phyloP scores from a whole-genome alignment of 1,140 invertebrate genomes.

The Apolygus lucorum region DNA sequence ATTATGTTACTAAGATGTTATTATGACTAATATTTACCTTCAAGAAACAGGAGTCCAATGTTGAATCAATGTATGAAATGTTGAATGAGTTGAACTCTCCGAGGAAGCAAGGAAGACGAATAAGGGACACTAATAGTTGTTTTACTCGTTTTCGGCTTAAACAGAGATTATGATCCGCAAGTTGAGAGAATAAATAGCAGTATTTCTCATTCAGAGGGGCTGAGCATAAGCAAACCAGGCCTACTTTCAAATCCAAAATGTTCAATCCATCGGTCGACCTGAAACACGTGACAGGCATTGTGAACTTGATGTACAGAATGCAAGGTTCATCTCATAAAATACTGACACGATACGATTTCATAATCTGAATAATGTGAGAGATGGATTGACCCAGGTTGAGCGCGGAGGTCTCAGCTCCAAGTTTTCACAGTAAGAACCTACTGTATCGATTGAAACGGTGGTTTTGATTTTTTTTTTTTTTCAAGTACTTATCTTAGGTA shows the following conservation, averaged over 20 bases:
- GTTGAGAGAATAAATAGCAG: slow-evolving; percentile 50
- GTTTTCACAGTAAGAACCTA: too few species aligned
- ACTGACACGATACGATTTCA: too few species aligned
- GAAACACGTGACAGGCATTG: slow-evolving; percentile 19
- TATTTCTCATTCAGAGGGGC: slow-evolving; percentile 53
- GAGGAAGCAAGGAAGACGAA: slow-evolving; percentile 47
- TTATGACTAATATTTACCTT: too few species aligned
- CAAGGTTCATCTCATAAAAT: too few species aligned
- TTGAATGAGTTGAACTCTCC: slow-evolving; percentile 48
- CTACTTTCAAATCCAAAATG: slow-evolving; percentile 50
- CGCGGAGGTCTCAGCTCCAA: too few species aligned
- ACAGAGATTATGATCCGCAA: slow-evolving; percentile 56
- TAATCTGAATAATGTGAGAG: too few species aligned
- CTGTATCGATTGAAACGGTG: too few species aligned
- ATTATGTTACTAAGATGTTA: too few species aligned
- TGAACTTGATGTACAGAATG: too few species aligned
- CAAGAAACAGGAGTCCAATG: slow-evolving; percentile 52
- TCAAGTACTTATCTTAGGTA: too few species aligned
- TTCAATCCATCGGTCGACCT: slow-evolving; percentile 40
- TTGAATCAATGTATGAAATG: slow-evolving; percentile 43
- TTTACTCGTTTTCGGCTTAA: slow-evolving; percentile 48
- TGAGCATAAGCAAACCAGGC: slow-evolving; percentile 51
- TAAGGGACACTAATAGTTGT: slow-evolving; percentile 45
- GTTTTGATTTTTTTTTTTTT: too few species aligned
- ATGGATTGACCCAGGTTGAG: too few species aligned